A percentile compares a stretch with the other conserved stretches of the same genome.
Conservation (phyloP, 2,888 invertebrate species). For the Craniophora ligustri region DNA sequence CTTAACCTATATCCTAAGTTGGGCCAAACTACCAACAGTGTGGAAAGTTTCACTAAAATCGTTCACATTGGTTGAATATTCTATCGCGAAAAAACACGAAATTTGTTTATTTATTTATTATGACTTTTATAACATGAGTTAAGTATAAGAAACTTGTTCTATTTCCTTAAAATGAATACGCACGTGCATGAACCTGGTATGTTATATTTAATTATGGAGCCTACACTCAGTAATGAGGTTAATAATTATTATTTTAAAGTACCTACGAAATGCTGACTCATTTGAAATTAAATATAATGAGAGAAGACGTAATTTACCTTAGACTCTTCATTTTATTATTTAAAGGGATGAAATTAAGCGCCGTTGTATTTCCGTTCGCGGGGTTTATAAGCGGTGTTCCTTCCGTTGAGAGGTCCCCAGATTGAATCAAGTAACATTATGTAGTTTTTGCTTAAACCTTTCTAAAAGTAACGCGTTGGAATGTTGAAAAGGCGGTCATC, state of each 20-base stretch:
- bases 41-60: too few relatives aligned
- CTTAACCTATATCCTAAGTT: too few relatives aligned
- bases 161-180: too few relatives aligned
- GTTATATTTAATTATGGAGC: not conserved
- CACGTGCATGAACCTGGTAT: too few relatives aligned
- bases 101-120: too few relatives aligned
- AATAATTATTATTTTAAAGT: not conserved
- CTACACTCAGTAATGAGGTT: not conserved
- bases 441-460: conserved; percentile 47
- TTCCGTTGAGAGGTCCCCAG: conserved; percentile 46
- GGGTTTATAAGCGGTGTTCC: conserved; percentile 42
- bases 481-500: conserved; percentile 52
- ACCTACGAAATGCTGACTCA: not conserved
- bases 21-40: too few relatives aligned
- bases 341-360: conserved; percentile 37
- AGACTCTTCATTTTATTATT: conserved; percentile 26
- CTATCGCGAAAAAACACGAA: too few relatives aligned
- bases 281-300: conserved; percentile 18
- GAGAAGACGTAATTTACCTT: conserved; percentile 5
- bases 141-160: too few relatives aligned
- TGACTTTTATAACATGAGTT: too few relatives aligned
- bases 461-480: conserved; percentile 56
- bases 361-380: conserved; percentile 54
- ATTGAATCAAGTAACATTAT: conserved; percentile 51
- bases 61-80: too few relatives aligned